Evolutionary conservation across 2,797 vertebrate species (phyloP).

Genomic region (Epinephelus awoara): DNA sequence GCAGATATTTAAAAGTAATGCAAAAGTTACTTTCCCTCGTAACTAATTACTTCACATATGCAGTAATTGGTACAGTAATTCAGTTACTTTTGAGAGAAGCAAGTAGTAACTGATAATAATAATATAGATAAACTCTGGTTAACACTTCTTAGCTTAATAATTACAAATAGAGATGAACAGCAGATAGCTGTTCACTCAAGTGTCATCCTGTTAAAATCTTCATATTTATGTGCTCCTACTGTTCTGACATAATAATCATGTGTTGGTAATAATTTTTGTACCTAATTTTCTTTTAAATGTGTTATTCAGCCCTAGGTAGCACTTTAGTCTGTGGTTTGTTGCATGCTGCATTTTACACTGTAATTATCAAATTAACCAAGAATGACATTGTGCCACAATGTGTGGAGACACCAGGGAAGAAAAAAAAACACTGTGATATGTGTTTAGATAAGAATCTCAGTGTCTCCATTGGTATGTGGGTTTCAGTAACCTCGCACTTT

Average conservation of each 20-base stretch:
- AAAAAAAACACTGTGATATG: not conserved
- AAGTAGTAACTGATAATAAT: too few species aligned
- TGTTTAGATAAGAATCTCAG: constrained; percentile 46
- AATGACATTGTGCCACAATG: not conserved
- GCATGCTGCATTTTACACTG: constrained; percentile 9
- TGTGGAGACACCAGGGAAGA: not conserved
- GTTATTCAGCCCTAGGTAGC: not conserved
- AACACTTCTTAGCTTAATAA: not conserved
- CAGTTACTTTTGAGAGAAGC: too few species aligned
- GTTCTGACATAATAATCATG: not conserved
- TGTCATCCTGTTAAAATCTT: not conserved
- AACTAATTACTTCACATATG: too few species aligned
- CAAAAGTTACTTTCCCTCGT: too few species aligned
- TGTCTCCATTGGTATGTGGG: constrained; percentile 37
- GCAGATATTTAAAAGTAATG: too few species aligned
- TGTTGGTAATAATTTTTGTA: not conserved
- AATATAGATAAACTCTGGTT: too few species aligned
- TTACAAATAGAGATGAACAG: not conserved
- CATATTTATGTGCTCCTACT: not conserved
- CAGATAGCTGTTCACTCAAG: not conserved
- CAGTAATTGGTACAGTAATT: too few species aligned
- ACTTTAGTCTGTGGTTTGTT: constrained; percentile 25
- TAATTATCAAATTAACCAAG: constrained; percentile 57
- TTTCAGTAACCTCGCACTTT: constrained; percentile 35
- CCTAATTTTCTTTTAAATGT: constrained; percentile 16